Percentiles rank a stretch among this genome's conserved stretches.
Conservation (phyloP, 2,113 vertebrate genomes). For the Chroicocephalus ridibundus region DNA sequence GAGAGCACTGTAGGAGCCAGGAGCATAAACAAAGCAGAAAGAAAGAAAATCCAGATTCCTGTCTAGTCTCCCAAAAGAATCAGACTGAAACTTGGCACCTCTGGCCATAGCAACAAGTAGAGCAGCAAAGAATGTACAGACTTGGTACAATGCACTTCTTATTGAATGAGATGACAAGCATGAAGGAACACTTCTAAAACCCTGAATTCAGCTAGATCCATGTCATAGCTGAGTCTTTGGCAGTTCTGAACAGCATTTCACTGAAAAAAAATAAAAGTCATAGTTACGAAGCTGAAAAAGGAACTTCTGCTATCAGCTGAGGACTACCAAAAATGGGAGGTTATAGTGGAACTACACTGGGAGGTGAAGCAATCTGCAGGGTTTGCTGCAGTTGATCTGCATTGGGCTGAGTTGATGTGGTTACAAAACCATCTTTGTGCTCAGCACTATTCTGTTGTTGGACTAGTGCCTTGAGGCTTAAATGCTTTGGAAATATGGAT, state of each 20-base stretch:
- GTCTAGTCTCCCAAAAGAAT: slow-evolving; percentile 1
- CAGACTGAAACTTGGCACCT: slow-evolving; percentile 20
- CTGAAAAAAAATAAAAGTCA: neutral
- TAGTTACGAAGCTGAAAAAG: neutral
- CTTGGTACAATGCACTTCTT: slow-evolving; percentile 43
- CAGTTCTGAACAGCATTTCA: slow-evolving; percentile 8
- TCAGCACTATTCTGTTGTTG: slow-evolving; percentile 52
- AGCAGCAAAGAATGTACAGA: slow-evolving; percentile 52
- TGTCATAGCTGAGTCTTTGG: slow-evolving; percentile 29
- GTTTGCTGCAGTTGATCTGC: slow-evolving; percentile 27
- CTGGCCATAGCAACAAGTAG: slow-evolving; percentile 53
- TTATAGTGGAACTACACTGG: neutral
- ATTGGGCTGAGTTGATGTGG: slow-evolving; percentile 34
- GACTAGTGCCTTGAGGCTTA: slow-evolving; percentile 58
- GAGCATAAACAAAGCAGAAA: neutral
- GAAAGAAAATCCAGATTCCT: slow-evolving; percentile 32
- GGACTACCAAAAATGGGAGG: neutral
- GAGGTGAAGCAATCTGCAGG: slow-evolving; percentile 9
- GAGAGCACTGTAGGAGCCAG: neutral
- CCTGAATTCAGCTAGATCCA: slow-evolving; percentile 8
- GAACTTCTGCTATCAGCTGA: slow-evolving; percentile 10
- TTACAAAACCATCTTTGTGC: slow-evolving; percentile 64
- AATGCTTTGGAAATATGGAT: slow-evolving; percentile 57
- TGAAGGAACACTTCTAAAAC: slow-evolving; percentile 40
- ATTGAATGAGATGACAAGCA: slow-evolving; percentile 7